phyloP scores from a whole-genome alignment of 2,888 invertebrate species.

The Phaonia tiefii region DNA sequence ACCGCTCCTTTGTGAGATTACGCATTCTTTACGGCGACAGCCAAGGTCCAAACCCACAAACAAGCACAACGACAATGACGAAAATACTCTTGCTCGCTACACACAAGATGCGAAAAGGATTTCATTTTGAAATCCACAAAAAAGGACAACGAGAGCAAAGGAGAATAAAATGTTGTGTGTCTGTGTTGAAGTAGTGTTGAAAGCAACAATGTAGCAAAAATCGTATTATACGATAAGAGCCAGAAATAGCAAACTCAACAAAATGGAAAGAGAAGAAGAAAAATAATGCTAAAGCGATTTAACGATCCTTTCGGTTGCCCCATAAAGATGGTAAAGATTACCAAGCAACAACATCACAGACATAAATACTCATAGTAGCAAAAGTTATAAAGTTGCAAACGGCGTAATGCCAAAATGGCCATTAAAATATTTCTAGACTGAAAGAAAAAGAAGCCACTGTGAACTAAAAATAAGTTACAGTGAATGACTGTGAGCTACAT shows the following conservation, averaged over 20 bases:
- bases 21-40: not conserved
- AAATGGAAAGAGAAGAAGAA: not conserved
- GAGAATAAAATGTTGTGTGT: not conserved
- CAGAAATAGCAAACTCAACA: not conserved
- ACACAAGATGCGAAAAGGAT: not conserved
- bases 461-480: no score
- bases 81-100: not conserved
- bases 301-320: conserved; percentile 1
- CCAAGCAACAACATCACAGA: not conserved
- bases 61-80: not conserved
- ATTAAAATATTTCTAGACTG: not conserved
- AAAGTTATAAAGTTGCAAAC: not conserved
- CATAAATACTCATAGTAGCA: no score
- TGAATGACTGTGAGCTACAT: no score
- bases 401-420: conserved; percentile 12
- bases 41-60: not conserved
- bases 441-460: no score
- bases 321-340: conserved; percentile 12
- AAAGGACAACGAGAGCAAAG: not conserved
- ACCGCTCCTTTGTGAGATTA: not conserved
- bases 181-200: not conserved
- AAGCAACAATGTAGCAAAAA: conserved; percentile 4
- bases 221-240: not conserved
- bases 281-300: conserved; percentile 4
- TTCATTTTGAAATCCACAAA: not conserved